Conservation (phyloP, 2,113 vertebrate species). For the Toxostoma redivivum region DNA sequence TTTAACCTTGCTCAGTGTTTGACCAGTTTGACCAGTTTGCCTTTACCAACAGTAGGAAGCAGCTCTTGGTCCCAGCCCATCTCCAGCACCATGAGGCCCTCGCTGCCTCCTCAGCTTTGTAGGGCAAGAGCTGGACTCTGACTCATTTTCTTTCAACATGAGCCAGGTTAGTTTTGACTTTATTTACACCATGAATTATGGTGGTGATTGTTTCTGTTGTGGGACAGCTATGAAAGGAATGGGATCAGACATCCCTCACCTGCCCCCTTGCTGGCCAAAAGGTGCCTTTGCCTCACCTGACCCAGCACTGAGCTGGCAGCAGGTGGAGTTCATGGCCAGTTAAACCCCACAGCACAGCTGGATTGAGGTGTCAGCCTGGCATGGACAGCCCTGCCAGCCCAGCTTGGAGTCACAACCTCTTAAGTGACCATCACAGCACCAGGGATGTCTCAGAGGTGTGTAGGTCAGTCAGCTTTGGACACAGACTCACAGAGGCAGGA, state of each 20-base stretch:
- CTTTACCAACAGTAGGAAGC: neutral
- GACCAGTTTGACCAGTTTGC: accelerated
- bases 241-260: neutral
- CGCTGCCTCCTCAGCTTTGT: neutral
- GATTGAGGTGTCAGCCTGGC: neutral
- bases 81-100: neutral
- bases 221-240: neutral
- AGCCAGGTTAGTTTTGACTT: neutral
- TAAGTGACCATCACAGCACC: accelerated
- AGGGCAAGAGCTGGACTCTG: neutral
- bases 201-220: neutral
- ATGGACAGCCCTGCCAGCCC: neutral
- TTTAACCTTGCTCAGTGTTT: neutral
- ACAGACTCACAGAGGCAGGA: neutral
- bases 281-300: neutral
- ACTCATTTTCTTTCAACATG: neutral
- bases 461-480: neutral
- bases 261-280: accelerated
- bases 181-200: neutral
- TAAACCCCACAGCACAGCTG: neutral
- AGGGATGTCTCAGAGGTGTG: neutral
- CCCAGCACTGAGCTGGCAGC: neutral
- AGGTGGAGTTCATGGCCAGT: neutral
- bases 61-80: neutral
- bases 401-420: accelerated